Evolutionary conservation across 1,140 invertebrate species (phyloP), one percentile per base, ranked within the genome.

Genomic region (Acromyrmex charruanus): DNA sequence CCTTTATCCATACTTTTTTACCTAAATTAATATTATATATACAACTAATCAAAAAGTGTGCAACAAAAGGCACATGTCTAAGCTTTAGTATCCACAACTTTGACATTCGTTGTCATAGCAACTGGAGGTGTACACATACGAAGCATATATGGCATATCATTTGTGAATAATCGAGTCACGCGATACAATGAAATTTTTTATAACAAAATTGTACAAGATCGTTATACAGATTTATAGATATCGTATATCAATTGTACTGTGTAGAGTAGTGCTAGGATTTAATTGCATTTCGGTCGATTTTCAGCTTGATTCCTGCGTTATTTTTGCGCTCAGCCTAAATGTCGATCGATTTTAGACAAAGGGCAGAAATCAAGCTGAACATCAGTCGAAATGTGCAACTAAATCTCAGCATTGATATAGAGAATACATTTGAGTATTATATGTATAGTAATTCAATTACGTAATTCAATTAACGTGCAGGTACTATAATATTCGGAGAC

Each of bases 401-500:
- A 31, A 31, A 31, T 5, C 5, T 6, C 31, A 31, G 31, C 31
- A 31, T 3, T 31, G 31, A 59, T 74, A 74, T 55, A 18, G 16
- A 77, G 14, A 82, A 58, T 74, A 74, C 72, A 31, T 84, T 44
- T 84, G 80, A 75, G 55, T 75, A 75, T 82, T 61, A 72, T 65
- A 31, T 66, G 18, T 53, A 31, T 12, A 58, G 4, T 65, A 63
- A 77, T 18, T 18, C 51, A 44, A 35, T 61, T 87, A 82, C 2
- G 18, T 74, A 39, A 59, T 58, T 68, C 14, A 72, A 66, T 93
- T 85, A 92, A 39, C 93, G 92, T 7, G 81, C 51, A 55, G 94
- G 90, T 84, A 94, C 88, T 88, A 97, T 94, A 90, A 97, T 94
- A 89, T 97, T 97, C 3, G 97, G 97, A 85, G 96, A 95, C 85